These are phyloP conservation scores for Ametastegia equiseti DNA, from an alignment of 2,888 invertebrate genomes.

Conservation along the genomic window DNA sequence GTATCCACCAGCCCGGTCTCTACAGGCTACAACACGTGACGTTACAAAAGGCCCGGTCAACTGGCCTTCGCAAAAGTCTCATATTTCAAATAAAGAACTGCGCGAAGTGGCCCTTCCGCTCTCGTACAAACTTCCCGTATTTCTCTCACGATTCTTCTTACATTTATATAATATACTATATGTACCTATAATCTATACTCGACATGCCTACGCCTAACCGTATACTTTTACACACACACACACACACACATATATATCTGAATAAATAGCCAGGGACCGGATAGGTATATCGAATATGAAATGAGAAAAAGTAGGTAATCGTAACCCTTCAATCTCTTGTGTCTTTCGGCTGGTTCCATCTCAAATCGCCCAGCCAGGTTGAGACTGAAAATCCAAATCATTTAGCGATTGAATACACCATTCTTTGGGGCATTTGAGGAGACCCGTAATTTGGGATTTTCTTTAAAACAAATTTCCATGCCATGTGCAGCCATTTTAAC, in stretches of 20 bases:
- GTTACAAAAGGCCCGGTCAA: constrained; percentile 36
- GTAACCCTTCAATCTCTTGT: neutral
- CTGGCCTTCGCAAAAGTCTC: constrained; percentile 31
- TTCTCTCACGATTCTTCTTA: constrained; percentile 36
- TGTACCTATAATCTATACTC: neutral
- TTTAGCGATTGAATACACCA: no score
- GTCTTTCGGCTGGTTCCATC: neutral
- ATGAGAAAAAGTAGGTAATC: neutral
- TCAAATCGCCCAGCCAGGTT: no score
- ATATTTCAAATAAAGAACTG: constrained; percentile 42
- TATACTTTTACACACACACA: neutral
- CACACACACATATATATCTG: neutral
- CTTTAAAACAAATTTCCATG: no score
- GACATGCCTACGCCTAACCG: no score
- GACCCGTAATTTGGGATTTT: no score
- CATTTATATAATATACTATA: constrained; percentile 1
- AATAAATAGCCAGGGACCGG: neutral
- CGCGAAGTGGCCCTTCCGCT: constrained; percentile 40
- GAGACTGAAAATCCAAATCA: no score
- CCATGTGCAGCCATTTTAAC: no score
- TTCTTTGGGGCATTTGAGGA: no score
- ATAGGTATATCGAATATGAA: neutral
- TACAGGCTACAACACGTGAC: constrained; percentile 25
- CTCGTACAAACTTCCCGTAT: constrained; percentile 20
- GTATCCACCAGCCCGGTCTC: neutral